Base-by-base conservation (phyloP, 2,888 invertebrate genomes). In the Melanostoma scalare region DNA sequence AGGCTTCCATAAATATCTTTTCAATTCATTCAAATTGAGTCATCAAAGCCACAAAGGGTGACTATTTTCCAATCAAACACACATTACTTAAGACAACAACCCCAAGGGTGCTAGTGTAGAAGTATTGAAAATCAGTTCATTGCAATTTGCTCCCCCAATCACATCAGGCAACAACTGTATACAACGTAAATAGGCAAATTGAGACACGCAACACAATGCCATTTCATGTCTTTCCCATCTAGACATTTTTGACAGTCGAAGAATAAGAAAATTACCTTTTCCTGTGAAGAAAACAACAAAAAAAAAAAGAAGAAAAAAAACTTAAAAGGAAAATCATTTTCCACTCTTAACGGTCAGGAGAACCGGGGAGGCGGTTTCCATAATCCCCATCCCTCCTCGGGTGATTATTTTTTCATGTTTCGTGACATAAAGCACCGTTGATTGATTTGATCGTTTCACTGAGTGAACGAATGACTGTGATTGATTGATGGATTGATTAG, bases 361-460 rank as follows among this genome's bases (percentile, higher is more conserved):
- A 44, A 33, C 10, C 42, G 9, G 8, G 60, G 33, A 44, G 61
- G 8, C 20, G 20, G 20, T 20, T 20, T 20, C 20, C 46, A 10
- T 33, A 20, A 6, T 42, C 6, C 38, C 42, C 50, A 5, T 10
- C 52, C 9, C 44, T 6, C n/a, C 0, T 20, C n/a, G 55, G 55
- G 61, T 56, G 77, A 82, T 77, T 82, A 77, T 82, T 73, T 77
- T 75, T 65, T 77, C 56, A 73, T 82, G 77, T 82, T 82, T 69
- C 77, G 73, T 82, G 82, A 77, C 82, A 82, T 69, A 82, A 73
- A 63, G 73, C 77, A 77, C 77, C 69, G 82, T 88, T 89, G 88
- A 89, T 89, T 89, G 89, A 89, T 89, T 89, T 88, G 89, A 89
- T 89, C 88, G 88, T 89, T 89, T 87, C 88, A 87, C 87, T 88